phyloP scores from a whole-genome alignment of 2,797 vertebrate species.

The Steatocranus sp. region DNA sequence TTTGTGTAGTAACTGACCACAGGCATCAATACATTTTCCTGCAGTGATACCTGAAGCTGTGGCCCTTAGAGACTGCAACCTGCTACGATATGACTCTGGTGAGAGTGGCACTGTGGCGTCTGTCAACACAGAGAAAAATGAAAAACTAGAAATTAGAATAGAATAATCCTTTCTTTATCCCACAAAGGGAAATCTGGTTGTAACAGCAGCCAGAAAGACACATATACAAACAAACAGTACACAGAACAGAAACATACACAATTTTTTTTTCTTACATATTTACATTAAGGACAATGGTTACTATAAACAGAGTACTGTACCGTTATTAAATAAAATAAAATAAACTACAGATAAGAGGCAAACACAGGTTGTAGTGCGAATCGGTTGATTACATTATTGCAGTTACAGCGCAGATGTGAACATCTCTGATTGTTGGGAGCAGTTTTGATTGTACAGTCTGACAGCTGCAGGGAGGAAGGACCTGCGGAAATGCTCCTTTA shows the following conservation, averaged over 20 bases:
- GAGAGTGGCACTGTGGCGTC: neutral
- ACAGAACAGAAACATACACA: neutral
- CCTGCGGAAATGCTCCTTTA: neutral
- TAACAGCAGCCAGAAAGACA: neutral
- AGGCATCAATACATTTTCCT: neutral
- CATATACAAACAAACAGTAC: neutral
- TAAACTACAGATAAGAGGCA: neutral
- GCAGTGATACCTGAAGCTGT: neutral
- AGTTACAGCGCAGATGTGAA: neutral
- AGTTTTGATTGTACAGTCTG: neutral
- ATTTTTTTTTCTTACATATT: neutral
- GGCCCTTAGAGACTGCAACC: neutral
- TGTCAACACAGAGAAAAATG: neutral
- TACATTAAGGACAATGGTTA: neutral
- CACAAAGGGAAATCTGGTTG: neutral
- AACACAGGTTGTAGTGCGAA: neutral
- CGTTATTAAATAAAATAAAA: neutral
- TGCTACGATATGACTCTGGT: neutral
- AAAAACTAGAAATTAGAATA: neutral
- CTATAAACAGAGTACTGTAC: neutral
- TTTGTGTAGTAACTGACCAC: neutral
- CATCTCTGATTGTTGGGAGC: neutral
- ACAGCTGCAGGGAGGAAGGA: neutral
- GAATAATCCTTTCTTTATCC: neutral
- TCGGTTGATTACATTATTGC: neutral